Evolutionary conservation across 2,888 invertebrate genomes (phyloP).

Genomic region (Heliconius hortense): DNA sequence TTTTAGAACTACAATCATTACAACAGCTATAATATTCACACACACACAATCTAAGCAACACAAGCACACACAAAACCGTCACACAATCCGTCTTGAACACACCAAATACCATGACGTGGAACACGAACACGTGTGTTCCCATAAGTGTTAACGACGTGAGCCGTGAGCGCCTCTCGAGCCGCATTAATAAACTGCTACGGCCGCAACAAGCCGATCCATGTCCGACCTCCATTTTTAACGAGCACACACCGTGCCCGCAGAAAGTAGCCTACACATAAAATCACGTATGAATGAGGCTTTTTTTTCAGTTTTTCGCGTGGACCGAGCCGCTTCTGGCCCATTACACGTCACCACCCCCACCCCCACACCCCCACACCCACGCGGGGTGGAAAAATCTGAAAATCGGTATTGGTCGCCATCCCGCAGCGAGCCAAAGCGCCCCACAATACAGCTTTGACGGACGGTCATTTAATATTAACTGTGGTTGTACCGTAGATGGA

Average conservation of each 20-base stretch:
- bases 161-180: slow-evolving; percentile 59
- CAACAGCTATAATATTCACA: too few species aligned
- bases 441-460: slow-evolving; percentile 79
- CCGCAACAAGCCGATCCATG: slow-evolving; percentile 76
- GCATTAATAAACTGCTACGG: slow-evolving; percentile 76
- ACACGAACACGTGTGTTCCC: slow-evolving; percentile 56
- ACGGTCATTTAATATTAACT: slow-evolving; percentile 82
- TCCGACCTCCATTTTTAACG: slow-evolving; percentile 79
- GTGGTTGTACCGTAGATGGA: slow-evolving; percentile 80
- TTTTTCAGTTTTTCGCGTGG: slow-evolving; percentile 76
- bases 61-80: slow-evolving; percentile 40
- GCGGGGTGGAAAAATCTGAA: slow-evolving; percentile 71
- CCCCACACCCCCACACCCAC: slow-evolving; percentile 44
- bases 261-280: slow-evolving; percentile 81
- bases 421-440: slow-evolving; percentile 70
- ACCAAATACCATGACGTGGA: slow-evolving; percentile 39
- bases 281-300: slow-evolving; percentile 81
- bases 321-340: slow-evolving; percentile 72
- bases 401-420: slow-evolving; percentile 77
- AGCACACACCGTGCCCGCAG: slow-evolving; percentile 75
- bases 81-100: slow-evolving; percentile 35
- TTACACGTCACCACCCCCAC: slow-evolving; percentile 77
- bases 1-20: too few species aligned
- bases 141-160: slow-evolving; percentile 59
- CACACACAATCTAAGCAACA: not conserved